Evolutionary conservation across 2,113 vertebrate genomes (phyloP), one percentile per base, ranked within the genome.

Genomic region (Herpetotheres cachinnans): DNA sequence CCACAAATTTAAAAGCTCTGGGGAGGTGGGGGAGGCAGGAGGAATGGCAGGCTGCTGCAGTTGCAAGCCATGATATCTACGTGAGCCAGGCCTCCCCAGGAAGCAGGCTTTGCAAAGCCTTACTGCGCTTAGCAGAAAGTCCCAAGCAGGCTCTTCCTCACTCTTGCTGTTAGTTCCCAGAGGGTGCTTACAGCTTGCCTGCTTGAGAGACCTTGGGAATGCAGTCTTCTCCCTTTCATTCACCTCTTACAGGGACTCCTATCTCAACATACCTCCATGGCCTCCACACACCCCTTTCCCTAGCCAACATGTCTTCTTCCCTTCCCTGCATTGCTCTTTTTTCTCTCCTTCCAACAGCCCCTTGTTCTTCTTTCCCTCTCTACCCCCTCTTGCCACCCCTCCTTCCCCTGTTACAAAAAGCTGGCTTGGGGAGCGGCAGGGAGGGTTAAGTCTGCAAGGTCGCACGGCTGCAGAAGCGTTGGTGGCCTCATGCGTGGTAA

Each of bases 401-500:
- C 24, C 24, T 26, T 52, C 7, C 5, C 9, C 14, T 36, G 15
- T 49, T 78, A 55, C 30, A 47, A 52, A 95, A 81, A 62, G 22
- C 65, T 71, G 44, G 11, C 40, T 52, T 63, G 49, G 49, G 65
- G 52, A 82, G 56, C 63, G 74, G 59, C 72, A 55, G 58, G 90
- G 62, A 50, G 82, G 49, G 69, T 87, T 95, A 89, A 95, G n/a
- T 30, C 55, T 59, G 47, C 27, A 47, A 55, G 17, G 36, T 80
- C 54, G 95, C 2, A 2, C 0, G 49, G 49, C 62, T 87, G 36
- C 70, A 61, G 67, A 80, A 92, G 42, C 2, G 0, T 17, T 92
- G 50, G 88, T 94, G 92, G 79, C 92, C 90, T 89, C 56, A 16
- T 89, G 67, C 14, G 6, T 74, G 63, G 86, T 94, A 50, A 92